Percentiles rank a stretch among this genome's conserved stretches.
Conservation (phyloP, 2,888 invertebrate species). For the Cecidostiba fungosa region DNA sequence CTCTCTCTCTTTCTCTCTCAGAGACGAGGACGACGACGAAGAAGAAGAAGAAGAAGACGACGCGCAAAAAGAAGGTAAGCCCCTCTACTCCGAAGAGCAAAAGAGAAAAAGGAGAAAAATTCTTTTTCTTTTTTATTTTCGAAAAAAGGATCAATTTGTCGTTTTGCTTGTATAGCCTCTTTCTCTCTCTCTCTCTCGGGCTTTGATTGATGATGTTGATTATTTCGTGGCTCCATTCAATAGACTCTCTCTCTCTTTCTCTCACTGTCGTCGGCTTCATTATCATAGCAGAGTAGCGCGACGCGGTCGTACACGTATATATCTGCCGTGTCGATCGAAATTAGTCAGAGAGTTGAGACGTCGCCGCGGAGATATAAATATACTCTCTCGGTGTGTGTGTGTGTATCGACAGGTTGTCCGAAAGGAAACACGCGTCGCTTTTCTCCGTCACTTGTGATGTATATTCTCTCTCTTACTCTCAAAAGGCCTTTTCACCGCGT, state of each 20-base stretch:
- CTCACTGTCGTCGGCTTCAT: slow-evolving; percentile 60
- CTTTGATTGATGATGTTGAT: slow-evolving; percentile 60
- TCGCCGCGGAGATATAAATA: slow-evolving; percentile 9
- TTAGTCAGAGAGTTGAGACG: slow-evolving; percentile 56
- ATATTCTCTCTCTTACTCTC: not conserved
- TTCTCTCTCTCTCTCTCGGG: not conserved
- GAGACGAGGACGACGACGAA: not conserved
- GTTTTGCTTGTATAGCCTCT: not conserved
- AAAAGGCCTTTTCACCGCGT: slow-evolving; percentile 33
- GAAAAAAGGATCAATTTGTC: slow-evolving; percentile 8
- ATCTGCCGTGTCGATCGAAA: slow-evolving; percentile 60
- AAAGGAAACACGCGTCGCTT: slow-evolving; percentile 58
- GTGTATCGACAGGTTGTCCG: slow-evolving; percentile 28
- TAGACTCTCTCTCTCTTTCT: not conserved
- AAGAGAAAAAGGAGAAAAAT: slow-evolving; percentile 26
- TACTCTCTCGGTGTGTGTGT: not conserved
- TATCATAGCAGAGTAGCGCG: slow-evolving; percentile 50
- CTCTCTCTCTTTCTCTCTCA: not conserved
- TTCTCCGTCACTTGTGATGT: not conserved
- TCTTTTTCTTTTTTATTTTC: not conserved
- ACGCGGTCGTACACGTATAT: no score
- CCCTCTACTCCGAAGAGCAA: not conserved
- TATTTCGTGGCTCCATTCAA: slow-evolving; percentile 59
- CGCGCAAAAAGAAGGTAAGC: slow-evolving; percentile 20
- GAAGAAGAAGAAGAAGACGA: not conserved